Base-by-base conservation (phyloP, 2,888 invertebrate genomes). In the Sminthurinus aureus region DNA sequence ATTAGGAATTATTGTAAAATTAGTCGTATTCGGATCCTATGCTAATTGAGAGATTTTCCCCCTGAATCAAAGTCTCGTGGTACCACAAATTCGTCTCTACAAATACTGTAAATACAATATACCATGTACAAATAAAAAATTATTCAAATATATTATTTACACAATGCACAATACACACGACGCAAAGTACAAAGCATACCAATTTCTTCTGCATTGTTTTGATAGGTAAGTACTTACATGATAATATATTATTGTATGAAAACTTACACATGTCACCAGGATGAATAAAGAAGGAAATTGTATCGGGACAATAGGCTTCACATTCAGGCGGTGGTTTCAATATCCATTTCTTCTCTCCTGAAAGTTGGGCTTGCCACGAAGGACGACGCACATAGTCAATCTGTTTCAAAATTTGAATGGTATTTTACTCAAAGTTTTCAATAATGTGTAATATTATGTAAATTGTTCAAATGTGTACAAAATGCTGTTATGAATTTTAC, bases 341-440 rank as follows among this genome's bases (percentile, higher is more conserved):
- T 64, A 97, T 91, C 97, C 97, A 98, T 15, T 93, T 94, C 91
- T 97, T 98, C 88, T 93, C 94, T 0, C 97, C 97, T 88, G 93
- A 92, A 20, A 97, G 92, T 91, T 97, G 97, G 2, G 96, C 97
- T 91, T 97, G 97, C 97, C 97, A 97, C 93, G 97, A 96, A 52
- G 97, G 92, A 85, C 97, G 93, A 88, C 95, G 94, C 87, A 97
- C 97, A 90, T 96, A 96, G 91, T 97, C 97, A 90, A 97, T 91
- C 97, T 97, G 90, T 77, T 92, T 58, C 58, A 58, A 58, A 58
- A 58, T 58, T 58, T 58, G 2, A 77, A 18, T 38, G 3, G n/a
- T 18, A n/a, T 50, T 38, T 77, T 20, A 38, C 74, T 4, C 15
- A n/a, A 18, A 74, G 13, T 24, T 74, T 22, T 13, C 3, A 74